These are phyloP conservation scores for Zaprionus gabonicus DNA, from an alignment of 1,140 invertebrate genomes.

Conservation along the genomic window DNA sequence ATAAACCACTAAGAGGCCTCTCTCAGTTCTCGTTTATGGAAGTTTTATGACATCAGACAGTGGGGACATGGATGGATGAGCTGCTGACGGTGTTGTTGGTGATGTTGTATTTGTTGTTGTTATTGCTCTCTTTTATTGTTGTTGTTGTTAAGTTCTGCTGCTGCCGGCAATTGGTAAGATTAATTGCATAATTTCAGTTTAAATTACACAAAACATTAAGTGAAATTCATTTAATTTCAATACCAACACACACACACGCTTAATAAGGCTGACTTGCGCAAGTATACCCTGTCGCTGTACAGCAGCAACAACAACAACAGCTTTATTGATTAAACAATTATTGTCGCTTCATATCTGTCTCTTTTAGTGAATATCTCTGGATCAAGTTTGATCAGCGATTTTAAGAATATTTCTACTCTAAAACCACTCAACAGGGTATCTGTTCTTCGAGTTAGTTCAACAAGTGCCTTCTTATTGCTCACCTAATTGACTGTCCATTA, in stretches of 20 bases:
- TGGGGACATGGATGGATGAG: constrained; percentile 23
- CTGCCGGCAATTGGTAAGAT: constrained; percentile 18
- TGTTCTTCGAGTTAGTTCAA: not conserved
- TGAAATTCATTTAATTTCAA: constrained; percentile 48
- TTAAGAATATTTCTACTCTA: not conserved
- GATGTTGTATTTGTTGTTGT: not conserved
- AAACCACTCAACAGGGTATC: not conserved
- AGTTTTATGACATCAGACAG: constrained; percentile 48
- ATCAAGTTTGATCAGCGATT: no score
- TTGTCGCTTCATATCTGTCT: no score
- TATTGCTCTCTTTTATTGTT: not conserved
- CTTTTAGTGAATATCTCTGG: no score
- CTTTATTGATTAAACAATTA: no score
- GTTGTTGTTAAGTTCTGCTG: constrained; percentile 23
- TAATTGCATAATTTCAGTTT: constrained; percentile 60
- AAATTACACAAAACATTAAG: constrained; percentile 49
- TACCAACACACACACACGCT: not conserved
- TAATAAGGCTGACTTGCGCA: constrained; percentile 3
- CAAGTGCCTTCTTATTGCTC: not conserved
- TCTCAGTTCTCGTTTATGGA: constrained; percentile 37
- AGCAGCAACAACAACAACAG: no score
- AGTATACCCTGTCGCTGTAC: constrained; percentile 4
- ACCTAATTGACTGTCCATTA: constrained; percentile 24
- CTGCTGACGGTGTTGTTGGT: not conserved
- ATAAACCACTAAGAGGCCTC: constrained; percentile 7